Evolutionary conservation across 2,888 invertebrate genomes (phyloP), one percentile per base, ranked within the genome.

Genomic region (Resseliella maxima): DNA sequence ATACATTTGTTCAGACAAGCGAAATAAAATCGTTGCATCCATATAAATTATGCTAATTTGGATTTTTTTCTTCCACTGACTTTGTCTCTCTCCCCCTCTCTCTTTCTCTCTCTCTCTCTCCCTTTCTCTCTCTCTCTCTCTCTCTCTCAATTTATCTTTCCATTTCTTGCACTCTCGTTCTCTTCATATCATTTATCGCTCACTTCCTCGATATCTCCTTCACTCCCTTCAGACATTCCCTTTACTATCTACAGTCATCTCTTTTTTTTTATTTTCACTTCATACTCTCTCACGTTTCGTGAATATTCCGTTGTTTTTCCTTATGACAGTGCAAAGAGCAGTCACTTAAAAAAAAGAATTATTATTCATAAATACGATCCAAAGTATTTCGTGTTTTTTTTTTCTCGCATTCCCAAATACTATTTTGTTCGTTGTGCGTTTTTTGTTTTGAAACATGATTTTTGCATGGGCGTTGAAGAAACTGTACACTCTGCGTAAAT

Each of bases 1-100:
- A 72, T 72, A 72, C 72, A 72, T 72, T 72, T 72, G 72, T 72
- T 72, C 72, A 72, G 35, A 72, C 72, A 72, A 31, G 72, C 35
- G 35, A 72, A 72, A 72, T 72, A 35, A 35, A 72, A 72, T 72
- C 72, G 72, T 72, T 72, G 72, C 72, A 72, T 31, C 31, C 31
- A 27, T 72, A 35, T 31, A 72, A 72, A 31, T 27, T 72, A 72
- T 72, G 72, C 72, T 72, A 35, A 72, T 72, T 72, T 72, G 59
- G 24, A 59, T 12, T 50, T n/a, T n/a, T n/a, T n/a, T n/a, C n/a
- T n/a, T n/a, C n/a, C n/a, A n/a, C n/a, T n/a, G n/a, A n/a, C n/a
- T n/a, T n/a, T n/a, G n/a, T n/a, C 31, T 31, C 72, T 72, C 72
- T 35, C 31, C 18, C 31, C 31, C 72, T 50, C 18, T 8, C 8